Evolutionary conservation across 2,888 invertebrate genomes (phyloP), one percentile per base, ranked within the genome.

Genomic region (Sinopyrophorus schimmeli): DNA sequence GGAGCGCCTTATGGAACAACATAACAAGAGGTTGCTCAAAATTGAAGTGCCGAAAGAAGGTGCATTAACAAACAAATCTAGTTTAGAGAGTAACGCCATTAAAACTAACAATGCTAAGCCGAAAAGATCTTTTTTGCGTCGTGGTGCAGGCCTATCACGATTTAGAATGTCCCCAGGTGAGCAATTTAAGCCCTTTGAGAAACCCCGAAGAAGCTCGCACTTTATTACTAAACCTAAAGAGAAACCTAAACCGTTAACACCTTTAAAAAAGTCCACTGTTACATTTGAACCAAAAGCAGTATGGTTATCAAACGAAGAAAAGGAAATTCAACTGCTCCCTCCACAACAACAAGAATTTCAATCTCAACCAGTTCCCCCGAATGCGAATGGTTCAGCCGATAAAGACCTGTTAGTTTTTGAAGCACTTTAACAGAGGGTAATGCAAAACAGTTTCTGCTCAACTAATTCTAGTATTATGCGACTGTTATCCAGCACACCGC

Each of bases 321-420:
- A 35, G 5, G 3, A 5, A 14, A 4, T 3, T 14, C 35, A 6
- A 7, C 12, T 3, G n/a, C n/a, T n/a, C n/a, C n/a, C n/a, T n/a
- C n/a, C n/a, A n/a, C n/a, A n/a, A n/a, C n/a, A 5, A 15, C 4
- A 15, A 2, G 5, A 14, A 6, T n/a, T 3, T 28, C 14, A 15
- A 63, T 27, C 61, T 62, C 31, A 58, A 52, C 37, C 7, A 7
- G 28, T 4, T 1, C 4, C n/a, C n/a, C n/a, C 14, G n/a, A 37
- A 24, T 17, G 12, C 10, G 17, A 34, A 40, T 10, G 56, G 54
- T 5, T 41, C 67, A 10, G n/a, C n/a, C n/a, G 70, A 70, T 44
- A 82, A 82, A 18, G 88, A 89, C 64, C 77, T 89, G 53, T 80
- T 81, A 50, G 80, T 89, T 64, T 92, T 92, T 72, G 89, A 92